Base-by-base conservation (phyloP, 53 echinoderm and acorn worm genomes). In the Glandiceps talaboti region DNA sequence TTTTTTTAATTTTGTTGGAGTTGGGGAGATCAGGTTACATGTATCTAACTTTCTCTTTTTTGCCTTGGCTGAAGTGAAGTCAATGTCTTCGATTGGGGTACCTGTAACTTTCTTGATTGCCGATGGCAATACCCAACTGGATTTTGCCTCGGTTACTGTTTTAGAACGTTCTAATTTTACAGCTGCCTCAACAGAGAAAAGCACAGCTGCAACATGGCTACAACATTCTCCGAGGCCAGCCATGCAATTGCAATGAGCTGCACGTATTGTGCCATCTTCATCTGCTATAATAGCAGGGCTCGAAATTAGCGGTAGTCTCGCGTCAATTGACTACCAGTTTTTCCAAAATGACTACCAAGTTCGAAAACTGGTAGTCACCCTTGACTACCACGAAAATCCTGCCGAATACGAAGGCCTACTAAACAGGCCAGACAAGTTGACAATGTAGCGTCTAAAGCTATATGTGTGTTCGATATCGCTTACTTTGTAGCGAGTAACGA, bases 241-340 rank as follows among this genome's bases (percentile, higher is more conserved):
- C 80, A 87, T 87, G 33, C 83, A 87, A 30, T n/a, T 79, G 74
- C 87, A 87, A 78, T 87, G 87, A 26, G 80, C 84, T 33, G 84
- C 74, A 31, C 30, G 28, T 64, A 87, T 76, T 27, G n/a, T 80
- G 14, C 84, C 88, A 80, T 75, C 33, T 73, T 80, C 75, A 30
- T 84, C 74, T 31, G 73, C 75, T 73, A 87, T 84, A 45, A 81
- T 76, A n/a, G 84, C 88, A 87, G 27, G 88, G 88, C 32, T 80
- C 76, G 25, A 84, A 75, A 14, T 80, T 64, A 27, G 74, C 76
- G 27, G 80, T 80, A 1, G 31, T 30, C 76, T 84, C 1, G 45
- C 84, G n/a, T 31, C 80, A 84, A 45, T 20, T 45, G 64, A n/a
- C n/a, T n/a, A n/a, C n/a, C n/a, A n/a, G n/a, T n/a, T n/a, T n/a